Evolutionary conservation across 2,113 vertebrate species (phyloP).

Genomic region (Myrmophylax atrothorax): DNA sequence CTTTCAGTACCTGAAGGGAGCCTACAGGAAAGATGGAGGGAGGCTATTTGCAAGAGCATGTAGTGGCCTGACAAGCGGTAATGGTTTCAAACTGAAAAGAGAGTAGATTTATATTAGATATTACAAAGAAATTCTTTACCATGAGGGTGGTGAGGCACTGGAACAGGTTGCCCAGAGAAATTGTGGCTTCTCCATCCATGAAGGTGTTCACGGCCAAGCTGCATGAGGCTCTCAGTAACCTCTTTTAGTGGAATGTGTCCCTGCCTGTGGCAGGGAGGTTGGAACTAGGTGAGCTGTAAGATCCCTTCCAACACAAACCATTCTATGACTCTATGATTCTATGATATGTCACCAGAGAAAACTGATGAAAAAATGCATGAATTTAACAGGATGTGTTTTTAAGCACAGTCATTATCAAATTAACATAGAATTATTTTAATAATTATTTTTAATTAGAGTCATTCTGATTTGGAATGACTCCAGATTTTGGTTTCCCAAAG

Average conservation of each 20-base stretch:
- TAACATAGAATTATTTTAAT: not conserved
- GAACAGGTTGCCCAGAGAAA: not conserved
- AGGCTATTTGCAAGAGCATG: not conserved
- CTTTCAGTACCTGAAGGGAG: not conserved
- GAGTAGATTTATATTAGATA: not conserved
- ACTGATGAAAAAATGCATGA: not conserved
- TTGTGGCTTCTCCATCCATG: not conserved
- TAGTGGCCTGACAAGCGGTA: not conserved
- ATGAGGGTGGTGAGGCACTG: not conserved
- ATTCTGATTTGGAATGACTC: not conserved
- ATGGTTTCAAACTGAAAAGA: not conserved
- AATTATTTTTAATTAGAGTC: too few species aligned
- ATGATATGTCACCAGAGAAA: not conserved
- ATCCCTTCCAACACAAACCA: not conserved
- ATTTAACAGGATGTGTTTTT: not conserved
- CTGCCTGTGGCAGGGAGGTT: not conserved
- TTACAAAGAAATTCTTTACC: not conserved
- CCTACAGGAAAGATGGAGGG: not conserved
- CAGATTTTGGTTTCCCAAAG: not conserved
- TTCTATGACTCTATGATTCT: not conserved
- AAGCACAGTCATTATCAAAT: not conserved
- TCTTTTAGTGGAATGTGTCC: not conserved
- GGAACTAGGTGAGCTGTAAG: not conserved
- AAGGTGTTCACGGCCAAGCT: not conserved
- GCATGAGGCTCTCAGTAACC: not conserved